Percentiles rank a stretch among this genome's conserved stretches.
Conservation (phyloP, 2,888 invertebrate genomes). For the Andrena fulva region DNA sequence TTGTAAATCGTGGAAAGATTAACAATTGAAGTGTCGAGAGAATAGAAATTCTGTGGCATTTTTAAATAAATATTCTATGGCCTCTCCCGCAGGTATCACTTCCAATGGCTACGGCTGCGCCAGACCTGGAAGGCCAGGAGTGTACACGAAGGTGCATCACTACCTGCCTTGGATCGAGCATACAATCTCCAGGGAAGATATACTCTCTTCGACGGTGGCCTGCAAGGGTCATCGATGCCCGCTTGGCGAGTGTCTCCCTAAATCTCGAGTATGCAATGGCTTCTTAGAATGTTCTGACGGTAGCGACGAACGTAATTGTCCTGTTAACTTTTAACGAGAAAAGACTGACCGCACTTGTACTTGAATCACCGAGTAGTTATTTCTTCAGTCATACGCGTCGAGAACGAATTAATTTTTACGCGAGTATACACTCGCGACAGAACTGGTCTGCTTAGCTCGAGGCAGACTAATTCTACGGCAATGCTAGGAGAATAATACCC, state of each 20-base stretch:
- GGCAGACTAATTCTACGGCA: neutral
- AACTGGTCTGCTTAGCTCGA: too few species aligned
- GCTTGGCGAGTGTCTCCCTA: conserved; percentile 90
- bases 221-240: conserved; percentile 91
- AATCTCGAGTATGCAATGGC: conserved; percentile 91
- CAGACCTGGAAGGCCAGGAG: conserved; percentile 91
- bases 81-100: conserved; percentile 87
- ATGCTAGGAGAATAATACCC: neutral
- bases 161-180: conserved; percentile 90
- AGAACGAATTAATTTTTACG: conserved; percentile 10
- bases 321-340: conserved; percentile 54
- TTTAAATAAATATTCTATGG: neutral
- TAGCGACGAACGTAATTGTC: conserved; percentile 90
- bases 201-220: conserved; percentile 69
- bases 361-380: conserved; percentile 18
- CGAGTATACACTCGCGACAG: too few species aligned
- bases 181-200: conserved; percentile 83
- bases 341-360: conserved; percentile 61
- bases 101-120: conserved; percentile 94
- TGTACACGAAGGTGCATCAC: conserved; percentile 92
- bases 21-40: neutral
- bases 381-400: neutral
- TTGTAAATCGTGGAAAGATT: too few species aligned
- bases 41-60: neutral
- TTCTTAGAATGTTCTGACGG: conserved; percentile 92